These are phyloP conservation scores for Drosophila hamatofila DNA, from an alignment of 2,888 invertebrate genomes.

Conservation along the genomic window DNA sequence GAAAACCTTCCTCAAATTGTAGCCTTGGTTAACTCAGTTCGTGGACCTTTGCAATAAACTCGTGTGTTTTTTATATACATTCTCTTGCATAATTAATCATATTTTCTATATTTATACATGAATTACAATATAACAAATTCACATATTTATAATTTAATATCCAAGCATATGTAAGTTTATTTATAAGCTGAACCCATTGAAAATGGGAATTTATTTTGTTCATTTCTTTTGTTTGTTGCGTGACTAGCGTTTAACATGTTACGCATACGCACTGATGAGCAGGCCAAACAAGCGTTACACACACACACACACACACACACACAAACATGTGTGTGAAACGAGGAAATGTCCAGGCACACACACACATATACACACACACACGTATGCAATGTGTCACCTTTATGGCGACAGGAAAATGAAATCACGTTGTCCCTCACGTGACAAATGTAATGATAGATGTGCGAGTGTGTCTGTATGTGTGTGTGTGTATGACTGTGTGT, in stretches of 20 bases:
- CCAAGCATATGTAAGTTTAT: neutral
- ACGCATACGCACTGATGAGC: conserved; percentile 60
- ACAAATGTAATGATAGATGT: conserved; percentile 81
- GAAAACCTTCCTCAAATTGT: neutral
- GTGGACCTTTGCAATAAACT: no score
- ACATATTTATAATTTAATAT: conserved; percentile 6
- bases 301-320: conserved; percentile 26
- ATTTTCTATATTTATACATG: neutral
- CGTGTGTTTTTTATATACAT: neutral
- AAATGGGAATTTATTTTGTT: conserved; percentile 12
- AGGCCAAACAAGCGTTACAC: conserved; percentile 31
- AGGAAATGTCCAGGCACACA: conserved; percentile 35
- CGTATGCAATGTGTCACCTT: conserved; percentile 78
- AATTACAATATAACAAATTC: neutral
- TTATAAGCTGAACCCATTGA: conserved; percentile 7
- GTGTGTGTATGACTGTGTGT: conserved; percentile 12
- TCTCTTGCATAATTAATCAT: conserved; percentile 4
- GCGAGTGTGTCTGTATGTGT: conserved; percentile 18
- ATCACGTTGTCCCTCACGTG: conserved; percentile 81
- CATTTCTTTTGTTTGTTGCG: conserved; percentile 23
- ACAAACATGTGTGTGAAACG: neutral
- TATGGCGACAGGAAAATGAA: conserved; percentile 80
- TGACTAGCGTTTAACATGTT: conserved; percentile 56
- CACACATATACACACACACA: neutral
- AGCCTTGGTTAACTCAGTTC: neutral